Percentiles rank a stretch among this genome's conserved stretches.
Evolutionary conservation across 2,797 vertebrate species (phyloP).

Genomic region (Corythornis leucogaster): DNA sequence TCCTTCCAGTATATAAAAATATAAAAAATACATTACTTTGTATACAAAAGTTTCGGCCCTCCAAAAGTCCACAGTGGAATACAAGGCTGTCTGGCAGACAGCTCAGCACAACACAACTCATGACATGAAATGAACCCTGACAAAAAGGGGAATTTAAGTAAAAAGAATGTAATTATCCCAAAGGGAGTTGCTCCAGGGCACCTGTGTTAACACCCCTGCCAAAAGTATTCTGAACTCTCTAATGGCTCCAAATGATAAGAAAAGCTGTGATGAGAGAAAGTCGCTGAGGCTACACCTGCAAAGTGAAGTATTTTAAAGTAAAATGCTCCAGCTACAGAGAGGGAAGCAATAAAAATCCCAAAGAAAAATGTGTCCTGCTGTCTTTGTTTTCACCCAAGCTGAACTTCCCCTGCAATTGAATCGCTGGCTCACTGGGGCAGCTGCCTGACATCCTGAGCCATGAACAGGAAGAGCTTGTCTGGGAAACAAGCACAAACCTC

Average conservation of each 20-base stretch:
- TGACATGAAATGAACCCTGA: conserved; percentile 31
- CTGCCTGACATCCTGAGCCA: conserved; percentile 62
- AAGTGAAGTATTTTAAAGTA: conserved; percentile 38
- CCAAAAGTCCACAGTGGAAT: background rate
- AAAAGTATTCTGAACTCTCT: conserved; percentile 34
- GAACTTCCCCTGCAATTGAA: conserved; percentile 68
- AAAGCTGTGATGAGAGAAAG: conserved; percentile 49
- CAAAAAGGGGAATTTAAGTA: background rate
- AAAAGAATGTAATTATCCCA: conserved; percentile 35
- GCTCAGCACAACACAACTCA: background rate
- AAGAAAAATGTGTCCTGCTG: background rate
- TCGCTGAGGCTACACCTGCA: conserved; percentile 47
- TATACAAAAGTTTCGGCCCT: background rate
- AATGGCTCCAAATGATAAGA: conserved; percentile 39
- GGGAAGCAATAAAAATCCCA: conserved; percentile 54
- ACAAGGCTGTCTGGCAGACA: background rate
- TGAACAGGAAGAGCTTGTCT: conserved; percentile 59
- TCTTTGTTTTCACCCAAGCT: conserved; percentile 70
- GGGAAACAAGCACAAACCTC: conserved; percentile 39
- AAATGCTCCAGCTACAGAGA: conserved; percentile 22
- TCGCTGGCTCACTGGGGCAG: conserved; percentile 26
- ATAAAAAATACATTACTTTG: background rate
- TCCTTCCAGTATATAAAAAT: background rate
- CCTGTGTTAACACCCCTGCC: conserved; percentile 29
- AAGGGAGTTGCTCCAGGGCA: conserved; percentile 15